Evolutionary conservation across 2,888 invertebrate species (phyloP).

Genomic region (Anoplius nigerrimus): DNA sequence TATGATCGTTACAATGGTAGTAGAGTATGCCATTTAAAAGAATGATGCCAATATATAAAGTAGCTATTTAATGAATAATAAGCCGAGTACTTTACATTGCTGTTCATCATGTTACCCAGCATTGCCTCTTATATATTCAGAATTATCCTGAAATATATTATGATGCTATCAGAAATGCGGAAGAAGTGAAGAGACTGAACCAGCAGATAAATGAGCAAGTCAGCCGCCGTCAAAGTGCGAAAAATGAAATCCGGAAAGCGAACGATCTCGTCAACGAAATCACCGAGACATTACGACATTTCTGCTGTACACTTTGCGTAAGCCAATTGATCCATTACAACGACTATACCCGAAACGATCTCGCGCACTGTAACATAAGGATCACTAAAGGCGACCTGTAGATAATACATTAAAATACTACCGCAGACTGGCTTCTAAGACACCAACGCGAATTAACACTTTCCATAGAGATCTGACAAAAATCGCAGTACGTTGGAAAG

Average conservation of each 20-base stretch:
- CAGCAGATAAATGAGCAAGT: slow-evolving; percentile 77
- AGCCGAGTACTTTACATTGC: too few species aligned
- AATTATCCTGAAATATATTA: not conserved
- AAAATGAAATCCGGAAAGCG: slow-evolving; percentile 66
- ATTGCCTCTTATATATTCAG: not conserved
- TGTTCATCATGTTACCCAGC: not conserved
- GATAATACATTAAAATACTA: slow-evolving; percentile 27
- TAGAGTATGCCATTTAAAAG: too few species aligned
- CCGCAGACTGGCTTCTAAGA: slow-evolving; percentile 7
- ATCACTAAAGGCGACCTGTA: too few species aligned
- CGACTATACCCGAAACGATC: too few species aligned
- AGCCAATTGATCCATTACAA: too few species aligned
- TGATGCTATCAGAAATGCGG: slow-evolving; percentile 79
- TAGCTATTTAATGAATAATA: too few species aligned
- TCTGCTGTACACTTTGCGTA: too few species aligned
- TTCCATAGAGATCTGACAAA: slow-evolving; percentile 12
- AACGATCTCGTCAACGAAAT: slow-evolving; percentile 55
- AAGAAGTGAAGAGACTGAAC: slow-evolving; percentile 82
- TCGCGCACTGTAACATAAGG: not conserved
- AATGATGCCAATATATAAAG: too few species aligned
- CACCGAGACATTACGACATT: slow-evolving; percentile 47
- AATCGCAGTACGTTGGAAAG: slow-evolving; percentile 28
- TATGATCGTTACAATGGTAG: too few species aligned
- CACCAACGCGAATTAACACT: slow-evolving; percentile 40
- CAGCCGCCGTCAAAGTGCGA: slow-evolving; percentile 72